Percentiles rank a stretch among this genome's conserved stretches.
Conservation (phyloP, 35 echinoderm and acorn worm genomes). For the Amphiura filiformis region DNA sequence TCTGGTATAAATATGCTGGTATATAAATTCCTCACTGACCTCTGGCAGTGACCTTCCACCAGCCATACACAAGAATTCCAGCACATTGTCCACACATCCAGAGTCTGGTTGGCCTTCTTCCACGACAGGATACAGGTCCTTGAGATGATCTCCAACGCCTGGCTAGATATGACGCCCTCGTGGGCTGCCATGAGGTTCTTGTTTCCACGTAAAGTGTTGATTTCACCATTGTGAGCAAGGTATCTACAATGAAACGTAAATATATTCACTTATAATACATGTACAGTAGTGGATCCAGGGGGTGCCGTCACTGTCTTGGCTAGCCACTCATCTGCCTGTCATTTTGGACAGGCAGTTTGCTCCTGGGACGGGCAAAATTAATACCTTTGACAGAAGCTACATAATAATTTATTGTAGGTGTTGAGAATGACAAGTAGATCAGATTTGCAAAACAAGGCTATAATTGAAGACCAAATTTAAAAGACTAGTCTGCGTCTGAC, state of each 20-base stretch:
- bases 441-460: too few relatives aligned
- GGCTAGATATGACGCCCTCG: slow-evolving; percentile 93
- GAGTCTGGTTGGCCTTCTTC: slow-evolving; percentile 88
- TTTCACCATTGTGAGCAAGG: slow-evolving; percentile 95
- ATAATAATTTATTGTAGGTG: too few relatives aligned
- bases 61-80: slow-evolving; percentile 95
- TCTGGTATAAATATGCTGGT: too few relatives aligned
- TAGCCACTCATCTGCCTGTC: too few relatives aligned
- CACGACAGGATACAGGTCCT: slow-evolving; percentile 87
- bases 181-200: slow-evolving; percentile 89
- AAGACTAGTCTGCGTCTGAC: too few relatives aligned
- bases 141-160: slow-evolving; percentile 81
- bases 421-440: too few relatives aligned
- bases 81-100: slow-evolving; percentile 81
- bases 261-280: not conserved
- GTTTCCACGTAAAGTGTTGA: slow-evolving; percentile 95
- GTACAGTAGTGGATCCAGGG: too few relatives aligned
- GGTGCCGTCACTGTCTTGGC: too few relatives aligned
- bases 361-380: too few relatives aligned
- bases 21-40: slow-evolving; percentile 29
- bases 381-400: too few relatives aligned
- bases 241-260: slow-evolving; percentile 48
- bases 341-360: too few relatives aligned
- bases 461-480: too few relatives aligned
- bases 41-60: slow-evolving; percentile 92